Base-by-base conservation (phyloP, 35 echinoderm and acorn worm species). In the Heliocidaris tuberculata region DNA sequence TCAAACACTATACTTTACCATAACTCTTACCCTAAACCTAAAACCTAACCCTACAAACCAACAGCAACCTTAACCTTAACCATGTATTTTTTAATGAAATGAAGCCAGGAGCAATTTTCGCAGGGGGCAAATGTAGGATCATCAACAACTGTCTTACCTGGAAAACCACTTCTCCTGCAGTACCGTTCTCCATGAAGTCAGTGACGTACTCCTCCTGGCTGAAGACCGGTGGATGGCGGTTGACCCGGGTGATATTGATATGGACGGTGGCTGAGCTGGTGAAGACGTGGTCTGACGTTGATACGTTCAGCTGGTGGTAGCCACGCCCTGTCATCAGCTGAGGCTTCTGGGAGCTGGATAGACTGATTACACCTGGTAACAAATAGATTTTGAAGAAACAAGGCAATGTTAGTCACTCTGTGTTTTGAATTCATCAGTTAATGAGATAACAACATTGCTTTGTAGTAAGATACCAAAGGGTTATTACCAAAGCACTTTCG, bases 271-370 rank as follows among this genome's bases (percentile, higher is more conserved):
- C 94, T 19, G 96, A 97, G 93, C 97, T 99, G 88, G 98, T 99
- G 35, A 99, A 99, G 94, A 99, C 98, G 16, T 85, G 95, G 65
- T 99, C 98, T 4, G 98, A 97, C 16, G 95, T 97, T 31, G 98
- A 96, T 0, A 99, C 95, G 60, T 97, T 97, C 61, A 99, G 96
- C 48, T 95, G 59, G 50, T 97, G 95, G 85, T 92, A 95, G n/a
- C 92, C 95, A 11, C 93, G 65, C 47, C 93, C 78, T 2, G 30
- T 30, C 47, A 60, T 56, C 7, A 99, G 90, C 50, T 96, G 86
- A 5, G 96, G 96, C 49, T 97, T 88, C n/a, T 97, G 97, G 32
- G 97, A 94, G 86, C 94, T 92, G 31, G 98, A 96, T 7, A 99
- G 86, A 48, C 94, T 96, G 86, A 99, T 97, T 12, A 97, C 94